These are phyloP conservation scores for Hololepta plana DNA, from an alignment of 2,888 invertebrate species.

Conservation along the genomic window DNA sequence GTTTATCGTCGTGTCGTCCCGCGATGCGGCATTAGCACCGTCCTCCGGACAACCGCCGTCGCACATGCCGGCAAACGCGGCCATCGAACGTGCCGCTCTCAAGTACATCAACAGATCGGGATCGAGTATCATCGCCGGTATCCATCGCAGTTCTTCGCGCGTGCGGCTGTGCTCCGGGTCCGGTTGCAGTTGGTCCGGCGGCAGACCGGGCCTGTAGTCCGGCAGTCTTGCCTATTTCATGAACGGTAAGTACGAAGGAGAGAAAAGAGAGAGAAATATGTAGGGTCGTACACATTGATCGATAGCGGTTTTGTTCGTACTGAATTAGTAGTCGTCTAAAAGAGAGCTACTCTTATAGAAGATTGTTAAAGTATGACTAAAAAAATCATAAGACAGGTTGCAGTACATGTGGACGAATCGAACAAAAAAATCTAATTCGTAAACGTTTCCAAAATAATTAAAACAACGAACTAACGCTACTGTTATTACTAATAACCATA, in stretches of 20 bases:
- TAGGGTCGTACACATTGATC: too few relatives aligned
- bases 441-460: too few relatives aligned
- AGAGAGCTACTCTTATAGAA: too few relatives aligned
- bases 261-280: conserved; percentile 1
- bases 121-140: conserved; percentile 83
- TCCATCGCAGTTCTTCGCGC: conserved; percentile 84
- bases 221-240: conserved; percentile 27
- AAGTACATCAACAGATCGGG: conserved; percentile 95
- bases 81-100: conserved; percentile 92
- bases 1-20: conserved; percentile 95
- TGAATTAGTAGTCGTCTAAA: too few relatives aligned
- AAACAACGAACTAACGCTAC: neutral
- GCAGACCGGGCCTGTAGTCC: conserved; percentile 31
- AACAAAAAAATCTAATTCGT: too few relatives aligned
- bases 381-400: too few relatives aligned
- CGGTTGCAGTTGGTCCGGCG: conserved; percentile 30
- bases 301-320: too few relatives aligned
- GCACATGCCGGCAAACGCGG: conserved; percentile 96
- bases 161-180: conserved; percentile 36
- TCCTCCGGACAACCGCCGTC: conserved; percentile 95
- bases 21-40: conserved; percentile 89
- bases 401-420: too few relatives aligned
- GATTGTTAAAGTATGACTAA: too few relatives aligned
- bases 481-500: conserved; percentile 1
- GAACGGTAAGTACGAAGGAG: neutral